phyloP scores from a whole-genome alignment of 2,797 vertebrate genomes.

The Danionella dracula region DNA sequence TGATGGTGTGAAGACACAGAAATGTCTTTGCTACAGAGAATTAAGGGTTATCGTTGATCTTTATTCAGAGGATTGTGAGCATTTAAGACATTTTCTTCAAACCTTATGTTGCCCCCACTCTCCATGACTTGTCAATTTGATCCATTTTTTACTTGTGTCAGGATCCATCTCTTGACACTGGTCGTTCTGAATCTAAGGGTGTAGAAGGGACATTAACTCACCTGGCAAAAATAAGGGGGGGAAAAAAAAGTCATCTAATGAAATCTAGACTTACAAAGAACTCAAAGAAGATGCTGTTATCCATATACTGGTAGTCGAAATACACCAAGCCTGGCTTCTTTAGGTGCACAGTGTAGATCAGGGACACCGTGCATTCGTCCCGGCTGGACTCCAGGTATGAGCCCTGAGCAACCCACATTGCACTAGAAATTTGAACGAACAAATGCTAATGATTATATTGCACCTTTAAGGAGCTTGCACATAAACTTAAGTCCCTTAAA shows the following conservation, averaged over 20 bases:
- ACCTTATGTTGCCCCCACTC: conserved; percentile 82
- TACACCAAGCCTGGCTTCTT: conserved; percentile 91
- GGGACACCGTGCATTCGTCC: conserved; percentile 92
- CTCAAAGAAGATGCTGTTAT: conserved; percentile 95
- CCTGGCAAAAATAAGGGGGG: too few relatives aligned
- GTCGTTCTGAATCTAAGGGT: conserved; percentile 90
- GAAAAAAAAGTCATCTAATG: neutral
- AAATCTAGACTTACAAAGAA: conserved; percentile 86
- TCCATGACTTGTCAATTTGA: conserved; percentile 82
- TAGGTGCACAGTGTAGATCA: conserved; percentile 93
- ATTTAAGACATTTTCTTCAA: too few relatives aligned
- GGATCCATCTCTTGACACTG: conserved; percentile 94
- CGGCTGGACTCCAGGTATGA: conserved; percentile 92
- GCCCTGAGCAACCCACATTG: conserved; percentile 87
- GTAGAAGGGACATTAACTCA: too few relatives aligned
- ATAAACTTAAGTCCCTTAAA: too few relatives aligned
- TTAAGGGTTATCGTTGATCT: too few relatives aligned
- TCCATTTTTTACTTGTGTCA: conserved; percentile 82
- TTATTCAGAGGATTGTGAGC: too few relatives aligned
- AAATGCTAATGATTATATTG: too few relatives aligned
- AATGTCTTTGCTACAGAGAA: too few relatives aligned
- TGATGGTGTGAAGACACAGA: conserved; percentile 45
- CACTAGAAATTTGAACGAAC: conserved; percentile 72
- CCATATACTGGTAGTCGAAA: conserved; percentile 95
- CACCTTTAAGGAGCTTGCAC: too few relatives aligned